Evolutionary conservation across 2,797 vertebrate species (phyloP).

Genomic region (Molossus molossus): DNA sequence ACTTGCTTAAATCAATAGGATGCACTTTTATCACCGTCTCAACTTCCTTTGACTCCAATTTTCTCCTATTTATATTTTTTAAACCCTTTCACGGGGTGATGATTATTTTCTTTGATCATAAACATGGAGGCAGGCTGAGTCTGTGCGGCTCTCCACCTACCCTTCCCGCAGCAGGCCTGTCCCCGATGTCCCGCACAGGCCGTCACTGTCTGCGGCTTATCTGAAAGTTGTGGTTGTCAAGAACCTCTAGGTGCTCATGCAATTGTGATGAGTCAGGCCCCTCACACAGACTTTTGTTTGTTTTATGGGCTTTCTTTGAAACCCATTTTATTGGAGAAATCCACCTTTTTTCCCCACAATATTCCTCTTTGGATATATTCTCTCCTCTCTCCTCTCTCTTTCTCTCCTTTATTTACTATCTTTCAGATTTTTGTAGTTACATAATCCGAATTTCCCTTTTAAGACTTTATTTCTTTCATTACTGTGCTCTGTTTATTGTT

Average conservation of each 20-base stretch:
- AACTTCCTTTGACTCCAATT: slow-evolving; percentile 47
- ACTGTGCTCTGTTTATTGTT: neutral
- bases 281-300: neutral
- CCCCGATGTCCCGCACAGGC: too few relatives aligned
- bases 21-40: slow-evolving; percentile 67
- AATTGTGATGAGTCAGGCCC: neutral
- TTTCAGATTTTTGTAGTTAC: neutral
- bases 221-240: neutral
- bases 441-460: neutral
- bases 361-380: neutral
- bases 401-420: neutral
- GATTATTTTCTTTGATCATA: slow-evolving; percentile 69
- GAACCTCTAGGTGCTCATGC: neutral
- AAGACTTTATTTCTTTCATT: neutral
- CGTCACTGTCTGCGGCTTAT: neutral
- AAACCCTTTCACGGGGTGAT: slow-evolving; percentile 22
- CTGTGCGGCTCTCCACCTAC: neutral
- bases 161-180: neutral
- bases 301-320: neutral
- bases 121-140: neutral
- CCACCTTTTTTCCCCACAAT: neutral
- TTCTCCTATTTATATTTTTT: slow-evolving; percentile 72
- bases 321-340: neutral
- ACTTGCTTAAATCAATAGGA: slow-evolving; percentile 57
- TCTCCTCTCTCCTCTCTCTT: neutral